phyloP scores from a whole-genome alignment of 2,113 vertebrate species.

The Syngnathoides biaculeatus region DNA sequence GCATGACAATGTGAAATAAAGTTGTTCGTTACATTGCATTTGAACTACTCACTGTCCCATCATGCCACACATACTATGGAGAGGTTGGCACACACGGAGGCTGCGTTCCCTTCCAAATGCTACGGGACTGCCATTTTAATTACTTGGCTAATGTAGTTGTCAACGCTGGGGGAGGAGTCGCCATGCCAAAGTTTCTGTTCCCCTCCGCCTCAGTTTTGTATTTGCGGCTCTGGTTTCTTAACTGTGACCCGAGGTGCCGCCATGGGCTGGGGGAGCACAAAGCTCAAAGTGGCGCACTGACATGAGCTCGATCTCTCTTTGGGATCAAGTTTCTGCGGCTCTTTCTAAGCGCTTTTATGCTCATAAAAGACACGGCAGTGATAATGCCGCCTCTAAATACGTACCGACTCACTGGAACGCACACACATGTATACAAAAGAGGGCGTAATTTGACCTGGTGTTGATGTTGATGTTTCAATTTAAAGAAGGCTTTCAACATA shows the following conservation, averaged over 20 bases:
- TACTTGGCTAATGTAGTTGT: too few species aligned
- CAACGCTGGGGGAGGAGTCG: too few species aligned
- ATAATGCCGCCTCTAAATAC: constrained; percentile 34
- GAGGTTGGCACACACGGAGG: too few species aligned
- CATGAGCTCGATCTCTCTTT: constrained; percentile 71
- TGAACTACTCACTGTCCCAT: too few species aligned
- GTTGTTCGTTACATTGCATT: too few species aligned
- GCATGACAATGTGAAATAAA: too few species aligned
- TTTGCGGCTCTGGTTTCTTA: constrained; percentile 6
- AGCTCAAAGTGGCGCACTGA: constrained; percentile 68
- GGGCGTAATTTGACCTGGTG: constrained; percentile 1
- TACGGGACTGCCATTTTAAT: too few species aligned
- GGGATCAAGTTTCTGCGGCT: constrained; percentile 59
- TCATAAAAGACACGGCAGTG: constrained; percentile 48
- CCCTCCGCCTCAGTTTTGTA: not conserved
- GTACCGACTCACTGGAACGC: constrained; percentile 1
- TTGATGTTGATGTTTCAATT: not conserved
- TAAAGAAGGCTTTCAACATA: not conserved
- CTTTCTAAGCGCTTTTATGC: constrained; percentile 55
- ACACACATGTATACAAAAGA: constrained; percentile 6
- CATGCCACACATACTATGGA: too few species aligned
- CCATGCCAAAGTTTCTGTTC: not conserved
- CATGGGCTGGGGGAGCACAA: constrained; percentile 36
- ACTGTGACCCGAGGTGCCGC: constrained; percentile 39
- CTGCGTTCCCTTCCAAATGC: too few species aligned